These are phyloP conservation scores for Meandrusa payeni DNA, from an alignment of 2,888 invertebrate genomes.

Conservation along the genomic window DNA sequence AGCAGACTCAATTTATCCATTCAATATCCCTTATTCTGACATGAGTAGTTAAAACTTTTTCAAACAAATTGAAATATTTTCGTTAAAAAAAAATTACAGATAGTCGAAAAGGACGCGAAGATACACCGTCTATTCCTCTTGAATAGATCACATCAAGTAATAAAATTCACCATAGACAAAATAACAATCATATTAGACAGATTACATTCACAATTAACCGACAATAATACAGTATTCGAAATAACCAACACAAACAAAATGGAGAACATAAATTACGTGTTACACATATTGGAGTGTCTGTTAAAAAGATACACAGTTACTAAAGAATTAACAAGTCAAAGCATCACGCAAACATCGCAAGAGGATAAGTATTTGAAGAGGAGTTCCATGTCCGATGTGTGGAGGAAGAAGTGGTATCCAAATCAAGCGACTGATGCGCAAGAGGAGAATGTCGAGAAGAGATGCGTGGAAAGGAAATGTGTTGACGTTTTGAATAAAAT, in stretches of 20 bases:
- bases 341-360: conserved; percentile 38
- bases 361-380: conserved; percentile 42
- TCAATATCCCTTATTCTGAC: too few species aligned
- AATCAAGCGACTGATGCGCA: conserved; percentile 33
- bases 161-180: conserved; percentile 55
- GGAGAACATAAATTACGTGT: conserved; percentile 56
- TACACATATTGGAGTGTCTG: conserved; percentile 52
- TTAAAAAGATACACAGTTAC: conserved; percentile 42
- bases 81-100: conserved; percentile 44
- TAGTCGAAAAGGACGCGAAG: conserved; percentile 51
- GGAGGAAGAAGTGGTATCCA: conserved; percentile 64
- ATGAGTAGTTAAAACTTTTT: too few species aligned
- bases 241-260: conserved; percentile 33
- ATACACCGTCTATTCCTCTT: conserved; percentile 50
- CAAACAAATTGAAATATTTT: too few species aligned
- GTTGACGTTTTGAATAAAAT: conserved; percentile 57
- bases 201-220: conserved; percentile 36
- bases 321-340: conserved; percentile 32
- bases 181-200: conserved; percentile 44
- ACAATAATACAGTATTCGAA: conserved; percentile 40
- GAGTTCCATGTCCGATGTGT: conserved; percentile 55
- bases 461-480: conserved; percentile 44
- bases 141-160: conserved; percentile 56
- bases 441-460: conserved; percentile 39
- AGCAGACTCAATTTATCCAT: too few species aligned